phyloP scores from a whole-genome alignment of 2,113 vertebrate genomes.

The Camarhynchus parvulus region DNA sequence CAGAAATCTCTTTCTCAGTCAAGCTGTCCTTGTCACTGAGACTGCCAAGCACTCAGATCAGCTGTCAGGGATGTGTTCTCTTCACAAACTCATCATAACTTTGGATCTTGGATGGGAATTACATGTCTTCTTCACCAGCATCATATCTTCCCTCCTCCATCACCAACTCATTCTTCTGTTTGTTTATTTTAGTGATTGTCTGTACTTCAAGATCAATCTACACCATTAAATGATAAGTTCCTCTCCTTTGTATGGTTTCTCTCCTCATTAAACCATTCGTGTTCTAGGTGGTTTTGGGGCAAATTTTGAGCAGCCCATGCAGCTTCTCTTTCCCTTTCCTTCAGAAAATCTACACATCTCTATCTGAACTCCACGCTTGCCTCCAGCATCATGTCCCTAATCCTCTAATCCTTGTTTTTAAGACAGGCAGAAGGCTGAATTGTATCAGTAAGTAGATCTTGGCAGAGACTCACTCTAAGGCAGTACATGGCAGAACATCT shows the following conservation, averaged over 20 bases:
- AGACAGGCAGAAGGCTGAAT: neutral
- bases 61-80: neutral
- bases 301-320: neutral
- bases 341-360: neutral
- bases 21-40: neutral
- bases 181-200: neutral
- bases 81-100: neutral
- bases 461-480: neutral
- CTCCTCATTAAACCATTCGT: neutral
- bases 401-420: neutral
- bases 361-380: neutral
- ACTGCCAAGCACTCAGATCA: accelerated
- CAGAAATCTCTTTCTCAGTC: neutral
- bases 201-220: neutral
- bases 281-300: neutral
- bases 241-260: neutral
- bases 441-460: neutral
- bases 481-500: neutral
- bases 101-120: neutral
- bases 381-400: neutral
- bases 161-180: neutral
- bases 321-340: neutral
- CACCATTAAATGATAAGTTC: neutral
- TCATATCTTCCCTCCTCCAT: neutral
- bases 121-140: neutral